Evolutionary conservation across 1,140 invertebrate genomes (phyloP), one percentile per base, ranked within the genome.

Genomic region (Zaprionus ornatus): DNA sequence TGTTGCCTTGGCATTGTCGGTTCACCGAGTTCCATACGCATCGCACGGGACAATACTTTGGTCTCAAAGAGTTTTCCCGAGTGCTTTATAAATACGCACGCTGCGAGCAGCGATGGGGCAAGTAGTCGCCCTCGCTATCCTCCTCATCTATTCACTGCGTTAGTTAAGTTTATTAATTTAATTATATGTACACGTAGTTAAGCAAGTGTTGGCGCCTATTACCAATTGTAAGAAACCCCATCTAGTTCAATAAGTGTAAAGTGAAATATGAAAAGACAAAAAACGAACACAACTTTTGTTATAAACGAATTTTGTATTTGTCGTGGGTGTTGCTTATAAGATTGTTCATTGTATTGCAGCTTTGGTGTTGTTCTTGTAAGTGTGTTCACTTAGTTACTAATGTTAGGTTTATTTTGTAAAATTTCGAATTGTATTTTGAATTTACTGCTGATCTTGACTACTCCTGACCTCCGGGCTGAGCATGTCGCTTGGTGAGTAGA

Each of bases 51-150:
- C 35, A 75, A 9, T 80, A 75, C 68, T 91, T 92, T 57, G 66
- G 83, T 40, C 91, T 64, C 27, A 42, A 77, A 21, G 54, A 70
- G 5, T 92, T 92, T 56, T 77, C 68, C n/a, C 73, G 66, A 19
- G 68, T 92, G 64, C 82, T 92, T 9, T 91, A 69, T 45, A 88
- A 76, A 78, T 92, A 90, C 72, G 90, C 91, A 45, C 82, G 87
- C 19, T 91, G 90, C 64, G 91, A 92, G 77, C 91, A 92, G 61
- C 76, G 91, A n/a, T 92, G 86, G 91, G 91, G 91, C 37, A 92
- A 91, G 77, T 92, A 86, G 60, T 56, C 17, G 9, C 2, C 40
- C 6, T 17, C 37, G 10, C 6, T 12, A 25, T 52, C 12, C 7
- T n/a, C 40, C 7, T 45, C 40, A 9, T 52, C 50, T 13, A 23